Evolutionary conservation across 2,113 vertebrate genomes (phyloP).

Genomic region (Zapornia atra): DNA sequence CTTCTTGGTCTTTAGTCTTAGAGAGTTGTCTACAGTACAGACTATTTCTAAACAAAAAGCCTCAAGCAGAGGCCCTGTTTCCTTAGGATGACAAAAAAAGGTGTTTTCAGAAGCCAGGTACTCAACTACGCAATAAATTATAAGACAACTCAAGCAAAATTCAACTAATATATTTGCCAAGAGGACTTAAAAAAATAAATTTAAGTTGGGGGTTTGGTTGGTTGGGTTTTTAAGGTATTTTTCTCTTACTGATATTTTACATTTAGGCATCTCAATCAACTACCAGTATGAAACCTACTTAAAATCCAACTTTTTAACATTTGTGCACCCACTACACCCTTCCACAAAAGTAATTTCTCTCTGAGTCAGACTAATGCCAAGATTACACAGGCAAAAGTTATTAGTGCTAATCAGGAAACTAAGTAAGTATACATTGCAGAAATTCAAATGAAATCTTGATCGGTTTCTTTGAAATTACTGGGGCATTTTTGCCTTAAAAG

Average conservation of each 20-base stretch:
- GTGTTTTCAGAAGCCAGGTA: neutral
- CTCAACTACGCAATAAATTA: neutral
- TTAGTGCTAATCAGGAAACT: neutral
- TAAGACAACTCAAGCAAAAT: neutral
- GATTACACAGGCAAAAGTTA: rapidly evolving
- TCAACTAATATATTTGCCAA: neutral
- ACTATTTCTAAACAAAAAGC: neutral
- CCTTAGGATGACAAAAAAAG: neutral
- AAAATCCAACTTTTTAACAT: neutral
- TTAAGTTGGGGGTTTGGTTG: too few relatives aligned
- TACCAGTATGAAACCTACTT: neutral
- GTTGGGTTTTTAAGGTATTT: neutral
- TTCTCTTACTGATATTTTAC: neutral
- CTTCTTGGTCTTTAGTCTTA: neutral
- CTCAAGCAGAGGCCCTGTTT: neutral
- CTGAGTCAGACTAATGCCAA: neutral
- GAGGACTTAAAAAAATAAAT: neutral
- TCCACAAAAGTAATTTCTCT: neutral
- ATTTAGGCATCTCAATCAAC: neutral
- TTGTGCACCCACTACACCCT: neutral
- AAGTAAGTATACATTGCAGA: neutral
- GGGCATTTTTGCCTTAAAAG: too few relatives aligned
- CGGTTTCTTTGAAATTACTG: neutral
- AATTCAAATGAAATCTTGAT: neutral
- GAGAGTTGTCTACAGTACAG: neutral